Base-by-base conservation (phyloP, 2,888 invertebrate species). In the Bombyx huttoni region DNA sequence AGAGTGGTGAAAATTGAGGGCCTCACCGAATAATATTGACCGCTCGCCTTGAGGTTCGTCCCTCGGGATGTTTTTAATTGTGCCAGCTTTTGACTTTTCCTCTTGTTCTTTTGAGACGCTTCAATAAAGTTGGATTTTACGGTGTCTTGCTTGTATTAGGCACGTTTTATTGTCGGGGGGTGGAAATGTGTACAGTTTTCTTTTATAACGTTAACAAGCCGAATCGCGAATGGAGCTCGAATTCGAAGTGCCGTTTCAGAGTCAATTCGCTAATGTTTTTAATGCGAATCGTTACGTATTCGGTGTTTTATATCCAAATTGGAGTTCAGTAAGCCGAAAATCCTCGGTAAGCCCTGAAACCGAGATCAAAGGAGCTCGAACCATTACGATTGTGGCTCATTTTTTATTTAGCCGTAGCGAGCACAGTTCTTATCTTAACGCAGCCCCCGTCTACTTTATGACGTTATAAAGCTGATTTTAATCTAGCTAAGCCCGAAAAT, bases 401-500 rank as follows among this genome's bases (percentile, higher is more conserved):
- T 85, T 87, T 87, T 88, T 88, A 88, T 88, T 88, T 86, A 88
- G 78, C 73, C 60, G 63, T 65, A 64, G 70, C 69, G 65, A 63
- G 67, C 64, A 61, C 73, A 70, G 73, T 78, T 85, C 82, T 88
- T 87, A 87, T 87, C 87, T 86, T 83, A 81, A 81, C 77, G 77
- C 70, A 64, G 63, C 68, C 67, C 72, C 75, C 68, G 73, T 70
- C 69, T 85, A 78, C 75, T 87, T 88, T 88, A 87, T 88, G 85
- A 87, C 71, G 87, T 83, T 78, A 85, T 88, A 87, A 88, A 87
- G 87, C 77, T 85, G 87, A 87, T 87, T 88, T 88, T 87, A 88
- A 88, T 87, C 88, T 78, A 74, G 81, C 81, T 69, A 72, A 70
- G 70, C 64, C 68, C 65, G 75, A 71, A 76, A 79, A 78, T 74